Percentiles rank a stretch among this genome's conserved stretches.
These are phyloP conservation scores for Sanderia malayensis DNA, from an alignment of 30 jellyfish, hydroid and myxozoan genomes.

Conservation along the genomic window DNA sequence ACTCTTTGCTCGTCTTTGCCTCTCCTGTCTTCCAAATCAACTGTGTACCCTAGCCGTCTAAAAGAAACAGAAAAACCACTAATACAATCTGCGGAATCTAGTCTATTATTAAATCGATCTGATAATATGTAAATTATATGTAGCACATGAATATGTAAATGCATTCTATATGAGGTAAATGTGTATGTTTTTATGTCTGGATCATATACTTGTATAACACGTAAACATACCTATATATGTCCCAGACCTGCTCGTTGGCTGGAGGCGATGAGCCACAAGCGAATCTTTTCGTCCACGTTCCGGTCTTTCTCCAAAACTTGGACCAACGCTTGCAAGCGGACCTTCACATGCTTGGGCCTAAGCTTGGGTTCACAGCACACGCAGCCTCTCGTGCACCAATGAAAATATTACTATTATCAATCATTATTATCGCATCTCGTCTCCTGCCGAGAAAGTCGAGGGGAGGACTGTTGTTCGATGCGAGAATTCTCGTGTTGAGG, in stretches of 20 bases:
- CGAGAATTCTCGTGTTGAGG: too few species aligned
- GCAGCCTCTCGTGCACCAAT: slow-evolving; percentile 95
- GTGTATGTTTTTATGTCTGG: too few species aligned
- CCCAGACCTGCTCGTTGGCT: slow-evolving; percentile 84
- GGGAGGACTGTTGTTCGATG: too few species aligned
- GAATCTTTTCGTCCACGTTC: slow-evolving; percentile 57
- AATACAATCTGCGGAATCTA: too few species aligned
- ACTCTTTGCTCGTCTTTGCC: slow-evolving; percentile 97
- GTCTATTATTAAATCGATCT: too few species aligned
- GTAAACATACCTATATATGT: slow-evolving; percentile 81
- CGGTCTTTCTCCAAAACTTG: slow-evolving; percentile 71
- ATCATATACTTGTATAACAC: too few species aligned
- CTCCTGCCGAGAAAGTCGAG: neutral
- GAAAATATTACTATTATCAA: slow-evolving; percentile 87
- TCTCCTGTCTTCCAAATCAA: slow-evolving; percentile 89
- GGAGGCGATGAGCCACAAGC: slow-evolving; percentile 95
- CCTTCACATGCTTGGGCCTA: slow-evolving; percentile 78
- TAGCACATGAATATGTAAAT: too few species aligned
- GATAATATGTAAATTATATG: too few species aligned
- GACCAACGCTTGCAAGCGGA: slow-evolving; percentile 65
- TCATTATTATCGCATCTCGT: slow-evolving; percentile 54
- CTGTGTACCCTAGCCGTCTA: slow-evolving; percentile 87
- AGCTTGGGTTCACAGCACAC: slow-evolving; percentile 64
- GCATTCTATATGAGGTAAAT: too few species aligned
- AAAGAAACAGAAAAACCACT: too few species aligned